Evolutionary conservation across 37 sponge, comb jelly and placozoan species (phyloP), one percentile per base, ranked within the genome.

Genomic region (Cladorhizidae sp.): DNA sequence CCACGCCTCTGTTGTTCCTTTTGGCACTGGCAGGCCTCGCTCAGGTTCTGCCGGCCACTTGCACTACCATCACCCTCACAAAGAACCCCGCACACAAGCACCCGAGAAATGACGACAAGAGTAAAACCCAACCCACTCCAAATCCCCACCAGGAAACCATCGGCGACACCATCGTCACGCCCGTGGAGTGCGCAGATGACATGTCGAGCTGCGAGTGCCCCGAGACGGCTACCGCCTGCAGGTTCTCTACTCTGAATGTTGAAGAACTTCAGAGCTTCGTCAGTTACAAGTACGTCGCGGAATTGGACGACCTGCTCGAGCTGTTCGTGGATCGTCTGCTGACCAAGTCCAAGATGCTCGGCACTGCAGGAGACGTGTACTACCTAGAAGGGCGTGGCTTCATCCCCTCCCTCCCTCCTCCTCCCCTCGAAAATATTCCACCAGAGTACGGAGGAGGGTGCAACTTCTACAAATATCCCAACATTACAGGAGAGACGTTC

Each of bases 191-290:
- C 45, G 21, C 45, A 42, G 71, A 71, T 22, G 5, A 42, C 2
- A 5, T 41, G 11, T 5, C 2, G 37, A 2, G 15, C n/a, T 77
- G 75, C 50, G 77, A 59, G 78, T 79, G 52, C 57, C 39, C 41
- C 51, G 74, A 37, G 21, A 61, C 9, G 1, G 35, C 64, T 22
- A 35, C 3, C 41, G 39, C n/a, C 25, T 85, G 78, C 70, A 23
- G 20, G 3, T 85, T 68, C n/a, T 1, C 18, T 45, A 12, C 49
- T 1, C 78, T 70, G 28, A 23, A 77, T 2, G 45, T 84, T 0
- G 31, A 67, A 54, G 70, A 56, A n/a, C 59, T 76, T 1, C 70
- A 76, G 49, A 75, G 57, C 23, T 76, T 76, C 43, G 67, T 76
- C 11, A 57, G 78, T 28, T 77, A 85, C 72, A 43, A 32, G 22